phyloP scores from a whole-genome alignment of 2,113 vertebrate genomes.

The Puntigrus tetrazona region DNA sequence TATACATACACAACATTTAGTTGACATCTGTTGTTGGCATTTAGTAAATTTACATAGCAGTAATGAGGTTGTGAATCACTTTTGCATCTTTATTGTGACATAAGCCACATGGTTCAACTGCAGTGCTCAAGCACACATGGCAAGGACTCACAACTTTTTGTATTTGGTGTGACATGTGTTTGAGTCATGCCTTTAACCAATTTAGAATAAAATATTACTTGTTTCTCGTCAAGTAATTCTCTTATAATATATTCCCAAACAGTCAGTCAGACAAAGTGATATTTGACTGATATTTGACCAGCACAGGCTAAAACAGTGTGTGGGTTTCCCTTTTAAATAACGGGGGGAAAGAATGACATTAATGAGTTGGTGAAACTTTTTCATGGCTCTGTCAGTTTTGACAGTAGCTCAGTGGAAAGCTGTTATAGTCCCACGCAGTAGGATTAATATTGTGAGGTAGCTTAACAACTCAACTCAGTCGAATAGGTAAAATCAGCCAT shows the following conservation, averaged over 20 bases:
- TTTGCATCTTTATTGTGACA: neutral
- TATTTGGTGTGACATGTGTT: neutral
- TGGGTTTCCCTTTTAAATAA: constrained; percentile 17
- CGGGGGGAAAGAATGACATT: neutral
- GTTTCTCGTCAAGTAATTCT: neutral
- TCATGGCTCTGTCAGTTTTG: constrained; percentile 34
- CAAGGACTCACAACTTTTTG: neutral
- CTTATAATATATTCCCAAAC: constrained; percentile 22
- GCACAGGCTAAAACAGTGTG: neutral
- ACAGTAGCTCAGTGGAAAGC: constrained; percentile 36
- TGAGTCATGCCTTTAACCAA: neutral
- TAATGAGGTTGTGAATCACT: constrained; percentile 6
- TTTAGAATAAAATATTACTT: constrained; percentile 3
- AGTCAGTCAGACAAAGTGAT: constrained; percentile 13
- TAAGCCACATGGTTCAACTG: neutral
- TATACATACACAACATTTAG: constrained; percentile 2
- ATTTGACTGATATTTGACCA: neutral
- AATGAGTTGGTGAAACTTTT: constrained; percentile 38
- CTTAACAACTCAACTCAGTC: neutral
- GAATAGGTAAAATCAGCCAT: constrained; percentile 5
- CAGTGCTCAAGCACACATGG: neutral
- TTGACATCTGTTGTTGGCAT: constrained; percentile 11
- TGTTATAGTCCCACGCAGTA: neutral
- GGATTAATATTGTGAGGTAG: constrained; percentile 25
- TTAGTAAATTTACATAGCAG: constrained; percentile 10